A percentile compares a stretch with the other conserved stretches of the same genome.
Evolutionary conservation across 2,888 invertebrate genomes (phyloP).

Genomic region (Thymelicus sylvestris): DNA sequence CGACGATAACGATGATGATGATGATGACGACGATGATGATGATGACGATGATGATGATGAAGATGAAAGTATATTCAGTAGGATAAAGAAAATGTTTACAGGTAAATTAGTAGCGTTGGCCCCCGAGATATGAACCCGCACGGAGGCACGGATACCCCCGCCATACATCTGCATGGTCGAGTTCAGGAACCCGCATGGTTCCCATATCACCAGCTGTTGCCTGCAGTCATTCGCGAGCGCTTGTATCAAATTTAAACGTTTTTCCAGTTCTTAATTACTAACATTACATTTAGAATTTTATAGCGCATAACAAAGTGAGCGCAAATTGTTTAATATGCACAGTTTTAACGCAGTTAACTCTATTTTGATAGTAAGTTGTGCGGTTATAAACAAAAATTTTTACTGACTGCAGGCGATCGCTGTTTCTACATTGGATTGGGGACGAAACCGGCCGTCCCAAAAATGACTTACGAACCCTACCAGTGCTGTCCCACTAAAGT

Average conservation of each 20-base stretch:
- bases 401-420: conserved; percentile 98
- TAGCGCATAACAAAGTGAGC: conserved; percentile 70
- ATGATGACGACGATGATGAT: conserved; percentile 76
- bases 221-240: conserved; percentile 87
- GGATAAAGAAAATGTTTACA: conserved; percentile 81
- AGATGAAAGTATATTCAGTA: conserved; percentile 79
- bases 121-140: conserved; percentile 70
- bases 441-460: conserved; percentile 91
- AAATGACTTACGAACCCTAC: conserved; percentile 94
- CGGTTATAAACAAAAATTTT: conserved; percentile 90
- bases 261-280: conserved; percentile 78
- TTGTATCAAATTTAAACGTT: conserved; percentile 77
- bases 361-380: conserved; percentile 68
- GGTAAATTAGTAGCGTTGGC: conserved; percentile 77
- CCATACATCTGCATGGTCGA: conserved; percentile 82
- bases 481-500: conserved; percentile 96
- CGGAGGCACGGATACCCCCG: conserved; percentile 66
- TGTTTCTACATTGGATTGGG: conserved; percentile 98
- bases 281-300: conserved; percentile 78
- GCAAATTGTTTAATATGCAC: conserved; percentile 69
- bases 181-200: conserved; percentile 74
- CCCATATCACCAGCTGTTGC: conserved; percentile 84
- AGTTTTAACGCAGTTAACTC: conserved; percentile 80
- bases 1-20: conserved; percentile 67
- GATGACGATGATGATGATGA: conserved; percentile 75